phyloP scores from a whole-genome alignment of 2,797 vertebrate species.

The Selene dorsalis region DNA sequence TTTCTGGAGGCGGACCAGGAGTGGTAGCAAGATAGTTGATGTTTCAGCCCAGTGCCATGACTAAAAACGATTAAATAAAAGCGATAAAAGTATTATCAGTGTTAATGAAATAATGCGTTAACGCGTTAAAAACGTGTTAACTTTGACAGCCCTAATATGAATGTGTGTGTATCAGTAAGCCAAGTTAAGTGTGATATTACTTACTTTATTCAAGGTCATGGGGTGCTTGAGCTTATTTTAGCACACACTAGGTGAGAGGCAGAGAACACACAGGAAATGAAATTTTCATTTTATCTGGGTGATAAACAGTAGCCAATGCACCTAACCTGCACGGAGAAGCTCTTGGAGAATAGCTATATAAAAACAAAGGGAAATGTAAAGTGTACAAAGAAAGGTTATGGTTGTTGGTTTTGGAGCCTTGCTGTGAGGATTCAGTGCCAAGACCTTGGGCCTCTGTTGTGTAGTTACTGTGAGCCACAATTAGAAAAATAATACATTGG shows the following conservation, averaged over 20 bases:
- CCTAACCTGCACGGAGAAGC: neutral
- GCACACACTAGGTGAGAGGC: slow-evolving; percentile 4
- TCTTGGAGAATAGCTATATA: slow-evolving; percentile 1
- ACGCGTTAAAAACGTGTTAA: no score
- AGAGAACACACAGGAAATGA: neutral
- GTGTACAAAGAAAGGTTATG: neutral
- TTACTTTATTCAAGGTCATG: slow-evolving; percentile 1
- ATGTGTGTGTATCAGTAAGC: slow-evolving; percentile 1
- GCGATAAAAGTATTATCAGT: no score
- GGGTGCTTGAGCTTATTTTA: slow-evolving; percentile 11
- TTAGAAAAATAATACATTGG: neutral
- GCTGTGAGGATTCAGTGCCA: neutral
- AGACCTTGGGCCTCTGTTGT: neutral
- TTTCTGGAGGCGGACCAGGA: no score
- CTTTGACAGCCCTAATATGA: no score
- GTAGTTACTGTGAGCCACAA: neutral
- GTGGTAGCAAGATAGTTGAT: no score
- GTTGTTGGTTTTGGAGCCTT: neutral
- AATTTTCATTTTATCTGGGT: slow-evolving; percentile 6
- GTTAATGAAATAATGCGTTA: no score
- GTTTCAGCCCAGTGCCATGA: no score
- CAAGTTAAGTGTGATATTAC: slow-evolving; percentile 5
- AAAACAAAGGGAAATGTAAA: slow-evolving; percentile 4
- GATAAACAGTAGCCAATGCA: slow-evolving; percentile 9
- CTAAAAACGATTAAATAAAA: no score